Percentiles rank a stretch among this genome's conserved stretches.
Evolutionary conservation across 2,888 invertebrate genomes (phyloP).

Genomic region (Rhagium mordax): DNA sequence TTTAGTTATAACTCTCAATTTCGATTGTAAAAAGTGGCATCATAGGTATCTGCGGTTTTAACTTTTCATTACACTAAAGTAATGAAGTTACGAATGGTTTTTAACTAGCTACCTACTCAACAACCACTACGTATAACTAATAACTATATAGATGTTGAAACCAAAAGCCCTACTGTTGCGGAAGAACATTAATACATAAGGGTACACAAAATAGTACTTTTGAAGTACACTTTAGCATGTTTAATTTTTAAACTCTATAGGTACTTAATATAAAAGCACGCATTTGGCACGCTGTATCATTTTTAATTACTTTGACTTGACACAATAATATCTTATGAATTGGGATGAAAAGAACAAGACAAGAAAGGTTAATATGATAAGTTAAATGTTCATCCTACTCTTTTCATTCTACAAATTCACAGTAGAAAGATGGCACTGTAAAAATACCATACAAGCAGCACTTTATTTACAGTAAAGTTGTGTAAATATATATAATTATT

Average conservation of each 20-base stretch:
- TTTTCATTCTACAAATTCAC: conserved; percentile 42
- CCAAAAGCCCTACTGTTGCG: too few species aligned
- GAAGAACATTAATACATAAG: conserved; percentile 38
- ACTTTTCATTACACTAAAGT: too few species aligned
- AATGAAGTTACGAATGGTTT: too few species aligned
- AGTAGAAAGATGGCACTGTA: conserved; percentile 61
- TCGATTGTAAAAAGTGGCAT: too few species aligned
- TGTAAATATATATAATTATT: conserved; percentile 26
- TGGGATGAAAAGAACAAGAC: conserved; percentile 34
- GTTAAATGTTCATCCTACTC: conserved; percentile 28
- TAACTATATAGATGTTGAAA: too few species aligned
- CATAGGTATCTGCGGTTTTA: too few species aligned
- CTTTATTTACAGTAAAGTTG: conserved; percentile 22
- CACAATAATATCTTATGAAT: conserved; percentile 53
- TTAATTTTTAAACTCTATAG: conserved; percentile 34
- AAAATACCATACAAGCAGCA: conserved; percentile 54
- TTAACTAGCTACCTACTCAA: too few species aligned
- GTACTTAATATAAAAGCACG: conserved; percentile 44
- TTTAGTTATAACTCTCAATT: too few species aligned
- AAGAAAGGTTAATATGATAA: conserved; percentile 21
- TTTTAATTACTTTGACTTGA: conserved; percentile 44
- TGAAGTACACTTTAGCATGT: conserved; percentile 39
- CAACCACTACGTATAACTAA: too few species aligned
- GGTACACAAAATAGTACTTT: conserved; percentile 49
- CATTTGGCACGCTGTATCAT: conserved; percentile 51